These are phyloP conservation scores for Tonatia bakeri DNA, from an alignment of 2,113 vertebrate genomes.

Conservation along the genomic window DNA sequence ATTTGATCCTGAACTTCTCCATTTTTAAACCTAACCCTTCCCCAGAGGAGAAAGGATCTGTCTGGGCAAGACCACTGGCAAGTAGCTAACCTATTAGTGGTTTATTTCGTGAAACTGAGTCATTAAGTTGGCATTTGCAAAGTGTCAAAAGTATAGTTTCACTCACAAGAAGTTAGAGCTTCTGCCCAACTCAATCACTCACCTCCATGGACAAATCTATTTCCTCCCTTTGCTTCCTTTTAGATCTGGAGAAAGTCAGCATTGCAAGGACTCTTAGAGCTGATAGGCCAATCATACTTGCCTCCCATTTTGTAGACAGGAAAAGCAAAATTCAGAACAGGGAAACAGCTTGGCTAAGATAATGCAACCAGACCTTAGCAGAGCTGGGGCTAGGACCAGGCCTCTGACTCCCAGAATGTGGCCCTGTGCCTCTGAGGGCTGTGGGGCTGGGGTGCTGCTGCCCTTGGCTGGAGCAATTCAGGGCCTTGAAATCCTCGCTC, in stretches of 20 bases:
- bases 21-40: not conserved
- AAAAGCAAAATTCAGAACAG: not conserved
- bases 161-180: not conserved
- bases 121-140: not conserved
- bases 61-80: not conserved
- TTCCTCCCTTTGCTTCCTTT: not conserved
- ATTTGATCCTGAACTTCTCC: not conserved
- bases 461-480: not conserved
- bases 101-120: not conserved
- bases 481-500: not conserved
- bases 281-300: too few relatives aligned
- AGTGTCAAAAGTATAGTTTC: not conserved
- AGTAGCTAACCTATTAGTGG: not conserved
- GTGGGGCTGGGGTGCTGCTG: not conserved
- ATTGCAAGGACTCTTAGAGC: not conserved
- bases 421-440: too few relatives aligned
- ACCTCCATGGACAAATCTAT: accelerated
- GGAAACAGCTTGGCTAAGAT: not conserved
- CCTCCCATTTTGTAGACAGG: not conserved
- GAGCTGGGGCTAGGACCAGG: not conserved
- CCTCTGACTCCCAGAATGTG: accelerated
- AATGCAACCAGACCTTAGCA: too few relatives aligned
- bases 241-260: not conserved
- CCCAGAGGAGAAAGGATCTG: not conserved
- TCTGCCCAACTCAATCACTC: not conserved